A percentile compares a stretch with the other conserved stretches of the same genome.
These are phyloP conservation scores for Atherinomorus stipes DNA, from an alignment of 2,113 vertebrate genomes.

Conservation along the genomic window DNA sequence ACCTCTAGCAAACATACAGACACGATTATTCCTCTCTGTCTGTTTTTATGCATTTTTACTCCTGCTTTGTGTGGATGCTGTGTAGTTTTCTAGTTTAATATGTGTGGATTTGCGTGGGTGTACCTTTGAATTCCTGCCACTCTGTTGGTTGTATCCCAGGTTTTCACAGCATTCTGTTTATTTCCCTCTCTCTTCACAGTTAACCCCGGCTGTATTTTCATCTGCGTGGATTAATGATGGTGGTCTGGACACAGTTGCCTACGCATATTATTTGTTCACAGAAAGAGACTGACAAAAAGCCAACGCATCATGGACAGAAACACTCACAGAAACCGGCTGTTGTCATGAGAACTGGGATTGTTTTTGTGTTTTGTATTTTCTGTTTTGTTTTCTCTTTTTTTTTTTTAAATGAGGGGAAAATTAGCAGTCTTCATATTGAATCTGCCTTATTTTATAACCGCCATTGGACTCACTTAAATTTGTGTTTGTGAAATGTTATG, in stretches of 20 bases:
- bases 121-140: conserved; percentile 61
- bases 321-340: conserved; percentile 42
- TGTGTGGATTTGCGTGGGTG: conserved; percentile 64
- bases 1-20: conserved; percentile 10
- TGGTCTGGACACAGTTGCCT: conserved; percentile 53
- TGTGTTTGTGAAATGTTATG: conserved; percentile 29
- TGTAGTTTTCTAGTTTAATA: conserved; percentile 48
- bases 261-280: conserved; percentile 30
- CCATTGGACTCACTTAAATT: conserved; percentile 26
- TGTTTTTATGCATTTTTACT: conserved; percentile 31
- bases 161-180: conserved; percentile 45
- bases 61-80: conserved; percentile 31
- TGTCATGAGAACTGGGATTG: conserved; percentile 56
- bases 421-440: conserved; percentile 31
- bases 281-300: conserved; percentile 26
- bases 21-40: conserved; percentile 12
- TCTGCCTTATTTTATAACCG: conserved; percentile 42
- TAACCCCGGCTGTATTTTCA: conserved; percentile 71
- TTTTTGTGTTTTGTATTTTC: conserved; percentile 16
- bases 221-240: conserved; percentile 42
- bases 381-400: background rate
- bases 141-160: conserved; percentile 41
- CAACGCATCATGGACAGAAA: conserved; percentile 25
- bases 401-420: conserved; percentile 34
- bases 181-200: conserved; percentile 69